Evolutionary conservation across 2,797 vertebrate genomes (phyloP), one percentile per base, ranked within the genome.

Genomic region (Leptodactylus fallax): DNA sequence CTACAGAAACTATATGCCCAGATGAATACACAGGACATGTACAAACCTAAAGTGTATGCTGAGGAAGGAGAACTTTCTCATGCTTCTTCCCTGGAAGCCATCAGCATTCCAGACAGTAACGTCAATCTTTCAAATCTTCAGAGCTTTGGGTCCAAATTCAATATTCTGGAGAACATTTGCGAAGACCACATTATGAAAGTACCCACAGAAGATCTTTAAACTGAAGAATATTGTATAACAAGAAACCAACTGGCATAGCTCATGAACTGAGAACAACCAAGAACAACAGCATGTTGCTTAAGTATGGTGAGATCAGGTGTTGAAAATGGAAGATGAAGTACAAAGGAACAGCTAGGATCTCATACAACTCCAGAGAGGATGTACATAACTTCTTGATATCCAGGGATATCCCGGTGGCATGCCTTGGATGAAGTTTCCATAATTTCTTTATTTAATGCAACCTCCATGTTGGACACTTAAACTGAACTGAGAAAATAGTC

Each of bases 71-170:
- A 87, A 8, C 13, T 86, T n/a, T 87, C 88, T 56, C 25, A 65
- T 11, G 53, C 85, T 0, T 77, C 72, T 56, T 89, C 88, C n/a
- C 55, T 89, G 25, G 88, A 89, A 23, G 6, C 85, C 47, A 83
- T 89, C 27, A 89, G 79, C 21, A 89, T 89, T 36, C 21, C 53
- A 7, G 63, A 74, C 25, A 89, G 85, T 49, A 47, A 6, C 2
- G 11, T 23, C 10, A 5, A 25, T 1, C 9, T 83, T 10, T 56
- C 49, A 7, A 72, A 17, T 27, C 23, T 83, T 17, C 27, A 86
- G 19, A 79, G 58, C n/a, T 78, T 89, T 49, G 88, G 88, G 19
- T 89, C 88, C 17, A 89, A 89, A 25, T 89, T 89, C 14, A 89
- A 89, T 55, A 25, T 89, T 63, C 81, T 89, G 14, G 80, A 87